phyloP scores from a whole-genome alignment of 92 coral and sea anemone genomes.

The Anthopleura xanthogrammica region DNA sequence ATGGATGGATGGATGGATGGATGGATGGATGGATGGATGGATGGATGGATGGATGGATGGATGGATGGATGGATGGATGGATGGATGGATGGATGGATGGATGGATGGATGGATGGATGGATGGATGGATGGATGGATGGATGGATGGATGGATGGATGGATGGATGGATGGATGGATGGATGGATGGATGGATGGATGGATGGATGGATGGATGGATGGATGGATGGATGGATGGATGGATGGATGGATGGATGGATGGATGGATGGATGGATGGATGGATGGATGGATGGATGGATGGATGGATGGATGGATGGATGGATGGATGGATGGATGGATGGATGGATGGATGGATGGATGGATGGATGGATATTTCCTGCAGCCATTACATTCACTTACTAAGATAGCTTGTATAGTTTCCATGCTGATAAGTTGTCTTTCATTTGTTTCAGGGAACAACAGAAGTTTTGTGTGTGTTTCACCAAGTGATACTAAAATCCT shows the following conservation, averaged over 20 bases:
- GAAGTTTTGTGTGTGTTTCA: slow-evolving; percentile 75
- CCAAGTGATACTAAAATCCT: slow-evolving; percentile 78
- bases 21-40: background rate
- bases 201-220: background rate
- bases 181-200: background rate
- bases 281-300: background rate
- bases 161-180: background rate
- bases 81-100: background rate
- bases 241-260: background rate
- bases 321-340: background rate
- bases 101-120: background rate
- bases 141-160: background rate
- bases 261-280: background rate
- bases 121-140: background rate
- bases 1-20: background rate
- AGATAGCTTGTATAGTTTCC: slow-evolving; percentile 61
- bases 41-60: background rate
- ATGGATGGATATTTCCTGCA: background rate
- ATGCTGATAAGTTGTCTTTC: slow-evolving; percentile 65
- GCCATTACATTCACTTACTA: slow-evolving; percentile 65
- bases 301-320: background rate
- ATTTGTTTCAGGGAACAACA: slow-evolving; percentile 67
- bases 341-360: too few species aligned
- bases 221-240: background rate
- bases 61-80: background rate